Percentiles rank a stretch among this genome's conserved stretches.
Evolutionary conservation across 2,888 invertebrate species (phyloP).

Genomic region (Ceramica pisi): DNA sequence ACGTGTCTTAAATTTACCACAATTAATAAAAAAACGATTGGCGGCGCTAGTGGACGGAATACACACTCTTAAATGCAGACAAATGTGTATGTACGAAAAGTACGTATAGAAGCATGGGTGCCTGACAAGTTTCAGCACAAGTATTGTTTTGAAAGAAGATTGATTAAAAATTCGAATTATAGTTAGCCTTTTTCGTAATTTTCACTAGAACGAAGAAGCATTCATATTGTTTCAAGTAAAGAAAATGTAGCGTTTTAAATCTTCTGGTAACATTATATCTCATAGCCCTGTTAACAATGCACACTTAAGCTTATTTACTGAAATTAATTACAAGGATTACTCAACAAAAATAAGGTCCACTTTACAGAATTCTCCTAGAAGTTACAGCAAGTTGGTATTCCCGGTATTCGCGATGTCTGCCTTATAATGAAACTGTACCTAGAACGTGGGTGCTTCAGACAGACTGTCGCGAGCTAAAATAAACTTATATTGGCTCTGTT

Average conservation of each 20-base stretch:
- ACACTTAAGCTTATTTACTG: slow-evolving; percentile 48
- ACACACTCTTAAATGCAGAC: too few relatives aligned
- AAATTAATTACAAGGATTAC: slow-evolving; percentile 57
- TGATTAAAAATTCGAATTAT: neutral
- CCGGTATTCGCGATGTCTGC: slow-evolving; percentile 60
- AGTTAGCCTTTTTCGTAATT: neutral
- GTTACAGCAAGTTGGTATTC: slow-evolving; percentile 62
- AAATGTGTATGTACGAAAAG: too few relatives aligned
- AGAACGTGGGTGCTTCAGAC: slow-evolving; percentile 58
- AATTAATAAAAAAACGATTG: too few relatives aligned
- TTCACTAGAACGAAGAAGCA: neutral
- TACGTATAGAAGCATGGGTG: too few relatives aligned
- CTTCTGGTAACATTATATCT: slow-evolving; percentile 14
- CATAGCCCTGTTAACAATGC: slow-evolving; percentile 24
- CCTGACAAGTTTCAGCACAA: too few relatives aligned
- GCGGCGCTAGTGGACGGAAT: too few relatives aligned
- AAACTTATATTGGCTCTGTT: slow-evolving; percentile 58
- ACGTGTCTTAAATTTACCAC: too few relatives aligned
- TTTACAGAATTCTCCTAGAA: slow-evolving; percentile 67
- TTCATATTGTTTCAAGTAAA: neutral
- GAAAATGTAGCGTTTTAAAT: slow-evolving; percentile 9
- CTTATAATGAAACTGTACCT: slow-evolving; percentile 69
- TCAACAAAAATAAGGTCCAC: slow-evolving; percentile 68
- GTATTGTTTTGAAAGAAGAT: neutral
- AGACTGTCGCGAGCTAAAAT: slow-evolving; percentile 60